Percentiles rank a stretch among this genome's conserved stretches.
Conservation (phyloP, 2,797 vertebrate species). For the Danio jaintianensis region DNA sequence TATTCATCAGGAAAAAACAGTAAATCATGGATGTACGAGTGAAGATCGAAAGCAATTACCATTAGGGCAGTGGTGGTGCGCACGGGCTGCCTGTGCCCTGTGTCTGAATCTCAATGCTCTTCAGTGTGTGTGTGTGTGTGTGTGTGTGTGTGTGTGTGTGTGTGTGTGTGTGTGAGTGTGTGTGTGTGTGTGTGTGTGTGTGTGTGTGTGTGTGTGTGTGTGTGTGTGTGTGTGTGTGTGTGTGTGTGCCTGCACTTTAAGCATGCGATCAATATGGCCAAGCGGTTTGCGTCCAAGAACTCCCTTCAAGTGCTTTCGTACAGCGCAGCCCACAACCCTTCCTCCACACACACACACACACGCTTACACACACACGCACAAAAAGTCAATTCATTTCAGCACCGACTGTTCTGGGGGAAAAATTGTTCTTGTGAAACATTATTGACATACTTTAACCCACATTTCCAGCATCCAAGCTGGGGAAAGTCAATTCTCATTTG, state of each 20-base stretch:
- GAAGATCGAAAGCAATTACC: conserved; percentile 98
- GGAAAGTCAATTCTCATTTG: conserved; percentile 92
- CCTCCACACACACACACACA: conserved; percentile 67
- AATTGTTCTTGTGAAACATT: conserved; percentile 95
- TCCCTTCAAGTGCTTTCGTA: conserved; percentile 85
- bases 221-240: conserved; percentile 81
- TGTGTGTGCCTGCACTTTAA: conserved; percentile 85
- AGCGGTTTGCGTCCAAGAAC: conserved; percentile 87
- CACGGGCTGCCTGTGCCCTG: conserved; percentile 82
- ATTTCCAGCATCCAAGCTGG: conserved; percentile 81
- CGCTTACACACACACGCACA: conserved; percentile 65
- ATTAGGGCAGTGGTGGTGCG: conserved; percentile 85
- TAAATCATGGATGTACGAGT: conserved; percentile 86
- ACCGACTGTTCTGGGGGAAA: conserved; percentile 84
- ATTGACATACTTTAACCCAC: conserved; percentile 96
- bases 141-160: no score
- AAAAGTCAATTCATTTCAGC: conserved; percentile 91
- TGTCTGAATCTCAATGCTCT: conserved; percentile 87
- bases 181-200: conserved; percentile 84
- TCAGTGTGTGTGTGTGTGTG: conserved; percentile 84
- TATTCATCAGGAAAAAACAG: conserved; percentile 83
- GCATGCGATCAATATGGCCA: conserved; percentile 88
- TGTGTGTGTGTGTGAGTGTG: conserved; percentile 86
- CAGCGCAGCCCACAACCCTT: conserved; percentile 78
- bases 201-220: conserved; percentile 76